These are phyloP conservation scores for Agriopis leucophaearia DNA, from an alignment of 2,888 invertebrate genomes.

Conservation along the genomic window DNA sequence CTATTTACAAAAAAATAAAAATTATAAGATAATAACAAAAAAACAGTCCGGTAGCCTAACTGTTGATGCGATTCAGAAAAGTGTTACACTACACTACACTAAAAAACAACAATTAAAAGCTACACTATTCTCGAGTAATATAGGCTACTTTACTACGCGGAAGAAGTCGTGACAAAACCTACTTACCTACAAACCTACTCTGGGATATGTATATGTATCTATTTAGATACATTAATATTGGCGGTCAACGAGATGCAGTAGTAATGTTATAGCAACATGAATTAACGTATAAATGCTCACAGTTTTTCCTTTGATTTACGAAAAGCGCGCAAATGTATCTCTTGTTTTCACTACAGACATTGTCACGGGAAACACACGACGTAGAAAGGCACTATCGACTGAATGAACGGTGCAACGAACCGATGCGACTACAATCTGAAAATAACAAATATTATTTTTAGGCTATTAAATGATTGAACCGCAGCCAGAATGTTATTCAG, in stretches of 20 bases:
- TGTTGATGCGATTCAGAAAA: too few relatives aligned
- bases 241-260: not conserved
- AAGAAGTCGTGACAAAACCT: too few relatives aligned
- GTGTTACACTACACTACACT: too few relatives aligned
- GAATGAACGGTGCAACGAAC: conserved; percentile 23
- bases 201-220: too few relatives aligned
- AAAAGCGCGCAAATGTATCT: conserved; percentile 6
- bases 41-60: too few relatives aligned
- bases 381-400: conserved; percentile 20
- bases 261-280: not conserved
- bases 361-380: conserved; percentile 2
- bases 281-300: conserved; percentile 10
- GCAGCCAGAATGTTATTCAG: conserved; percentile 7
- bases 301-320: not conserved
- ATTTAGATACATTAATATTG: not conserved
- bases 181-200: too few relatives aligned
- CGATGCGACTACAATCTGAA: conserved; percentile 19
- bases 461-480: conserved; percentile 17
- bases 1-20: too few relatives aligned
- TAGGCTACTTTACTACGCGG: too few relatives aligned
- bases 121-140: too few relatives aligned
- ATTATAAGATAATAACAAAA: too few relatives aligned
- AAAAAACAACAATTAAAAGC: too few relatives aligned
- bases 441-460: conserved; percentile 27
- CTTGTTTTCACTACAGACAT: conserved; percentile 12